A percentile compares a stretch with the other conserved stretches of the same genome.
Conservation (phyloP, 1,140 invertebrate species). For the Drosophila nigromelanica region DNA sequence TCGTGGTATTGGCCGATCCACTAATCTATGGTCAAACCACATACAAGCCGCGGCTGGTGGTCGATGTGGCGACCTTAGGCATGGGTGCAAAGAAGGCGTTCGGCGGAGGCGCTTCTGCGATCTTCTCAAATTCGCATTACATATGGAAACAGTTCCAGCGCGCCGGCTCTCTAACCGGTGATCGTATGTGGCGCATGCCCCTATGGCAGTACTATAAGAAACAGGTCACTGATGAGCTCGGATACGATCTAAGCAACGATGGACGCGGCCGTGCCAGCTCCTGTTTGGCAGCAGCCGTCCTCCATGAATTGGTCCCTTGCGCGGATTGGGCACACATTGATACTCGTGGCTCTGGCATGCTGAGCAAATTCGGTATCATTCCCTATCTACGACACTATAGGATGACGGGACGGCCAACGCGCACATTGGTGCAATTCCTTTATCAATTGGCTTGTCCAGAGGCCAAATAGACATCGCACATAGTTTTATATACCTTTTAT, state of each 20-base stretch:
- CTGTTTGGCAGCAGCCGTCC: conserved; percentile 88
- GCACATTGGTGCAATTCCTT: conserved; percentile 71
- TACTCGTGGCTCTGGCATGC: conserved; percentile 87
- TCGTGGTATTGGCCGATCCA: conserved; percentile 95
- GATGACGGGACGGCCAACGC: conserved; percentile 83
- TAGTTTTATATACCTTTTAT: no score
- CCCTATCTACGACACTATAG: conserved; percentile 85
- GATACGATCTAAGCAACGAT: conserved; percentile 87
- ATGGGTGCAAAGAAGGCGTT: conserved; percentile 85
- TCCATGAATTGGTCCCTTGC: conserved; percentile 87
- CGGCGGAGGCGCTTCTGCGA: conserved; percentile 90
- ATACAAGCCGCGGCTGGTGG: conserved; percentile 87
- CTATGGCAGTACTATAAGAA: conserved; percentile 92
- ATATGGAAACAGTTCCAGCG: conserved; percentile 87
- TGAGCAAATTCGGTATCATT: conserved; percentile 84
- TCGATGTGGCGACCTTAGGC: conserved; percentile 91
- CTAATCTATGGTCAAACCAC: conserved; percentile 89
- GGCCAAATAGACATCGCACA: conserved; percentile 10
- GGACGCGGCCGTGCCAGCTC: conserved; percentile 85
- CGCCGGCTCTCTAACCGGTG: conserved; percentile 91
- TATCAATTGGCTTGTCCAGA: conserved; percentile 85
- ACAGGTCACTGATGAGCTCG: conserved; percentile 86
- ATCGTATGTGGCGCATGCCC: conserved; percentile 95
- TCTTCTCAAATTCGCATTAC: conserved; percentile 89
- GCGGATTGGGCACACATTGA: conserved; percentile 88